Base-by-base conservation (phyloP, 2,888 invertebrate genomes). In the Lasioglossum vierecki region DNA sequence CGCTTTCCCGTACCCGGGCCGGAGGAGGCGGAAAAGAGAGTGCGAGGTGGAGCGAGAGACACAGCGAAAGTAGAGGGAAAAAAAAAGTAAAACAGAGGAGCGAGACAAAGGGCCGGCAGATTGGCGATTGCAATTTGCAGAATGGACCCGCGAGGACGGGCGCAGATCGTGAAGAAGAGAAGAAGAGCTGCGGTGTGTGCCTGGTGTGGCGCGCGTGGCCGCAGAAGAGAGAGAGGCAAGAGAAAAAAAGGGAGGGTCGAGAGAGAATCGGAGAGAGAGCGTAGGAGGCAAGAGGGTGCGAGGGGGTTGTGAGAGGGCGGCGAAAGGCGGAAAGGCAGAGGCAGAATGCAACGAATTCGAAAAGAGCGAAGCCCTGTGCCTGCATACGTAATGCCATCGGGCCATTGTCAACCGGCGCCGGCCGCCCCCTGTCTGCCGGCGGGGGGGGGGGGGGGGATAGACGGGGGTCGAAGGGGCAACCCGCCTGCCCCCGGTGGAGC, bases 321-420 rank as follows among this genome's bases (percentile, higher is more conserved):
- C 53, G 82, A 85, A 84, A 85, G 80, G 87, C 87, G 90, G 88
- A 91, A 91, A 89, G 92, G 90, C 85, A 88, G 87, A 88, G 90
- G 89, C 92, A 91, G 94, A 93, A 94, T 94, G 94, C 94, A 93
- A 93, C 95, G 94, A 94, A 94, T 94, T 94, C 91, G 94, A 94
- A 94, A 94, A 93, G 94, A 93, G 91, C 88, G 88, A 90, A 92
- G 90, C 86, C 93, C 91, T 92, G 92, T 91, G 93, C 91, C 93
- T 94, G 95, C 94, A 95, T 95, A 95, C 95, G 93, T 95, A 95
- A 95, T 95, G 94, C 93, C 91, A 92, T 91, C 90, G 91, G 89
- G 90, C 93, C 90, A 94, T 94, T 94, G 94, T 94, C 94, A 92
- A 92, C 89, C 85, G 91, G 90, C 88, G 92, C 89, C 89, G 84